These are phyloP conservation scores for Danio rerio DNA, from an alignment of 2,113 vertebrate genomes.

Conservation along the genomic window DNA sequence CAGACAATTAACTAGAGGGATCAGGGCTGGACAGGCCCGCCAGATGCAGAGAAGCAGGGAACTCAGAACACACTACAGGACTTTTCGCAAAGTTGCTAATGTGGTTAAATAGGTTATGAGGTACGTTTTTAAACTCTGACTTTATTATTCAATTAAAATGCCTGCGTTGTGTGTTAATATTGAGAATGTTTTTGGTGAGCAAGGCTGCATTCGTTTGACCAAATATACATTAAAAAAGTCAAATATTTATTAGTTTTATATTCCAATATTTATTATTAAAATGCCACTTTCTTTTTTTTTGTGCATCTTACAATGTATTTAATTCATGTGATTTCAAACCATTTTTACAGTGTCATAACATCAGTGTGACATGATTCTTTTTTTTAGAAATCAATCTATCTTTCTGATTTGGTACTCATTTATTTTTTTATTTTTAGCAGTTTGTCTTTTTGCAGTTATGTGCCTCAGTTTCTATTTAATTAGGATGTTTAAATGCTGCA, in stretches of 20 bases:
- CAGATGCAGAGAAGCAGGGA: slow-evolving; percentile 53
- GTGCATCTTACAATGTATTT: background rate
- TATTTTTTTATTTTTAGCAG: background rate
- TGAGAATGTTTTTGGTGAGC: background rate
- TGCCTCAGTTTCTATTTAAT: too few relatives aligned
- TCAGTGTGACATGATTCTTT: background rate
- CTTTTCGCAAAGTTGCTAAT: slow-evolving; percentile 4
- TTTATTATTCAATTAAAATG: background rate
- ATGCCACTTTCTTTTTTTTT: background rate
- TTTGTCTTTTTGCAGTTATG: background rate
- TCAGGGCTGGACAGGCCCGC: slow-evolving; percentile 52
- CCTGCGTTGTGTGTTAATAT: background rate
- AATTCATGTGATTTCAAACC: background rate
- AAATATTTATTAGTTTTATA: background rate
- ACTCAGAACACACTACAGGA: slow-evolving; percentile 1
- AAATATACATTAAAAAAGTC: background rate
- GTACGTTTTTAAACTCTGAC: background rate
- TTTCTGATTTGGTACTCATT: background rate
- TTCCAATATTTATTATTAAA: background rate
- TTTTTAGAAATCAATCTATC: background rate
- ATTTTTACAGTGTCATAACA: background rate
- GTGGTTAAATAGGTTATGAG: background rate
- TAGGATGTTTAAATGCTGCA: too few relatives aligned
- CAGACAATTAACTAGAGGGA: slow-evolving; percentile 57
- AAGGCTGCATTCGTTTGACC: background rate